Base-by-base conservation (phyloP, 2,113 vertebrate species). In the Rissa tridactyla region DNA sequence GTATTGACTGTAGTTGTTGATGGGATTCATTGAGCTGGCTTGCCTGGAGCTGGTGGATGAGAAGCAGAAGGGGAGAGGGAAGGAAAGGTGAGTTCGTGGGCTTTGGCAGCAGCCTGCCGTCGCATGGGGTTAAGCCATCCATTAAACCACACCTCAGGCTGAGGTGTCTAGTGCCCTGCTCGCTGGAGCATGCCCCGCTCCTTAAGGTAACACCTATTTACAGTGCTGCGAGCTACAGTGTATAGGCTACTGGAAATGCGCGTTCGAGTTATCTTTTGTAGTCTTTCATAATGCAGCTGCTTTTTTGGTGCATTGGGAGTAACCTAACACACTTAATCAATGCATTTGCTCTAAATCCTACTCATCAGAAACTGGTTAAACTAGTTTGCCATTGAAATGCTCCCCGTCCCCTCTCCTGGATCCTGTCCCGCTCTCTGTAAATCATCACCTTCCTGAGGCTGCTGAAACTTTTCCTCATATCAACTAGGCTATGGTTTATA, bases 351-450 rank as follows among this genome's bases (percentile, higher is more conserved):
- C 38, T 60, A 64, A 89, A 55, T 94, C 75, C 66, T 55, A 42
- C 79, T 94, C 62, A n/a, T 72, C 75, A 86, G 94, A 92, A 97
- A 96, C 97, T 81, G 89, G 96, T 97, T 97, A 94, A 87, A 95
- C 95, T 90, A 54, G 96, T 97, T 97, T 97, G 94, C 78, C 68
- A 60, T 87, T 95, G 94, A 84, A 94, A 91, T 10, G 17, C 42
- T 87, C 75, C 66, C 70, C 1, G 0, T 96, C 75, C 89, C 49
- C 54, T 92, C 47, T 91, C 84, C 58, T 97, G 96, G 96, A 96
- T 95, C 87, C 68, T 3, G 15, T 90, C 91, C 97, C 15, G 1
- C 76, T 92, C 94, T 96, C 97, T 97, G 95, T 97, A 97, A 97
- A 97, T 97, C 96, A 97, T 97, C 94, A 96, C 95, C 96, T 96